phyloP scores from a whole-genome alignment of 1,140 invertebrate species.

The Ceratina calcarata region DNA sequence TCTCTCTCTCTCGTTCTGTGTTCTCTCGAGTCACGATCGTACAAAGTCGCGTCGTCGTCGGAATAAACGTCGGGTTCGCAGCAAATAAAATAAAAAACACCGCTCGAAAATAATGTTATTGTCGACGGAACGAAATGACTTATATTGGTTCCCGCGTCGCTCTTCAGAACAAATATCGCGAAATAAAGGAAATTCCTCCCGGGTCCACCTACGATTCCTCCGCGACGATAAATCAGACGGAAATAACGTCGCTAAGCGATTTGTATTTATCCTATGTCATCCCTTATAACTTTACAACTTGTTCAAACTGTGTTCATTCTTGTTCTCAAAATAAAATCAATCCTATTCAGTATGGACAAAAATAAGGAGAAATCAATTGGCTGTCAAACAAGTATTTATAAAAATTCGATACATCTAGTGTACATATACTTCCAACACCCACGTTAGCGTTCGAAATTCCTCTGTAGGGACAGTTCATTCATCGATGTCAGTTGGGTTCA shows the following conservation, averaged over 20 bases:
- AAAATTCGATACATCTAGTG: too few relatives aligned
- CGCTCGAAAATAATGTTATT: slow-evolving; percentile 38
- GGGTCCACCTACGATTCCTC: neutral
- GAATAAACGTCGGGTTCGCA: slow-evolving; percentile 13
- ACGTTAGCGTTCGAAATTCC: slow-evolving; percentile 8
- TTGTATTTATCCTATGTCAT: neutral
- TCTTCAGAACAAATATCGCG: slow-evolving; percentile 33
- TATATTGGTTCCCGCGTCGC: slow-evolving; percentile 19
- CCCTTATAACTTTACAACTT: too few relatives aligned
- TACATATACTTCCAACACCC: neutral
- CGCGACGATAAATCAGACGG: neutral
- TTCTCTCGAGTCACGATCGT: slow-evolving; percentile 48
- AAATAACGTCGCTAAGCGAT: slow-evolving; percentile 8
- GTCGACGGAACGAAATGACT: slow-evolving; percentile 36
- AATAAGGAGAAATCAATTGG: neutral
- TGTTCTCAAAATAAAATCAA: too few relatives aligned
- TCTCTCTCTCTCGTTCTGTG: neutral
- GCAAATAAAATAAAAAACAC: slow-evolving; percentile 31
- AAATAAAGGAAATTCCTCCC: slow-evolving; percentile 1
- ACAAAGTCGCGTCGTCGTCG: neutral
- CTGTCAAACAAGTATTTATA: neutral
- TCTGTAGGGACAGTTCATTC: slow-evolving; percentile 38
- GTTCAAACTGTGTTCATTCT: too few relatives aligned
- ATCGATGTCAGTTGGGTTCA: slow-evolving; percentile 23
- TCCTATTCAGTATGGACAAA: neutral